These are phyloP conservation scores for Potamarius usumacintae DNA, from an alignment of 2,113 vertebrate genomes.

Conservation along the genomic window DNA sequence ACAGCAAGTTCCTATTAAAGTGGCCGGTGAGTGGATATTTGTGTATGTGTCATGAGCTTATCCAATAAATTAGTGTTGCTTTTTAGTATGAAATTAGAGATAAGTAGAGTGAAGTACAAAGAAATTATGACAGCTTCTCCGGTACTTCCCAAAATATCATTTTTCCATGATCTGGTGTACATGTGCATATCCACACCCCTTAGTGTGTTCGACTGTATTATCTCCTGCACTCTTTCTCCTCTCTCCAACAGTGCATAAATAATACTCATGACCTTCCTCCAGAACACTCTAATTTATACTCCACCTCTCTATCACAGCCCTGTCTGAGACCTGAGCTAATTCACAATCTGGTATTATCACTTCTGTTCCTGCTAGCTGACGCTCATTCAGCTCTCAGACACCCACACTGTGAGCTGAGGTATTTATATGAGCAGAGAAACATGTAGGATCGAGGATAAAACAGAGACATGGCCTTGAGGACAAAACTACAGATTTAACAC, in stretches of 20 bases:
- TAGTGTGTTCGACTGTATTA: background rate
- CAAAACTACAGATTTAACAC: background rate
- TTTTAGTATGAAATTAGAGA: background rate
- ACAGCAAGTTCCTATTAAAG: too few relatives aligned
- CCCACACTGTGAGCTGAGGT: slow-evolving; percentile 20
- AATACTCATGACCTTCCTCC: slow-evolving; percentile 23
- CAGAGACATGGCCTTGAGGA: background rate
- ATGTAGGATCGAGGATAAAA: background rate
- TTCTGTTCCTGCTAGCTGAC: slow-evolving; percentile 35
- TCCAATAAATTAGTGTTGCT: background rate
- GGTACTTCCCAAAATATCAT: background rate
- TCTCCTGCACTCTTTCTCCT: background rate
- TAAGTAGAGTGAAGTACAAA: background rate
- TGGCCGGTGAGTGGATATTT: background rate
- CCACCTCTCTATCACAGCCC: slow-evolving; percentile 12
- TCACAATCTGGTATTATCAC: slow-evolving; percentile 44
- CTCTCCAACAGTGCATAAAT: slow-evolving; percentile 30
- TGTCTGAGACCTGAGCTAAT: slow-evolving; percentile 16
- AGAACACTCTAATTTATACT: slow-evolving; percentile 13
- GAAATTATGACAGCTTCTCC: too few relatives aligned
- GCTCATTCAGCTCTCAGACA: slow-evolving; percentile 33
- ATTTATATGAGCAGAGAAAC: slow-evolving; percentile 40
- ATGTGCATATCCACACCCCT: background rate
- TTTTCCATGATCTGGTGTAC: background rate
- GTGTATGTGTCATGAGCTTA: background rate